Base-by-base conservation (phyloP, 2,797 vertebrate genomes). In the Cynodonichthys magdalenae region DNA sequence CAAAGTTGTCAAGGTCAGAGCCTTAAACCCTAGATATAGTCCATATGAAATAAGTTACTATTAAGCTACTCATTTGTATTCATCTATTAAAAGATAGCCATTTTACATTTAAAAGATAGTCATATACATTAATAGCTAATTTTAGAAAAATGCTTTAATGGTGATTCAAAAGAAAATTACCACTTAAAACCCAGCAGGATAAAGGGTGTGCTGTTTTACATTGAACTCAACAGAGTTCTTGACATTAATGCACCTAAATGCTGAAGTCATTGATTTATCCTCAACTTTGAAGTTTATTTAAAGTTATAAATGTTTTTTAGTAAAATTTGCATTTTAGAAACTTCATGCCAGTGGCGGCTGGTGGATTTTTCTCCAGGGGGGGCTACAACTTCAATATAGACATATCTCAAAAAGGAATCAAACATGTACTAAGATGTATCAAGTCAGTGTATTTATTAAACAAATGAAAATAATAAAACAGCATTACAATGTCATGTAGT, bases 231-330 rank as follows among this genome's bases (percentile, higher is more conserved):
- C 19, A 12, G 6, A 0, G 19, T 41, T 59, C 34, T 53, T 29
- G 28, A 45, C 28, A 4, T 53, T 59, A 49, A 56, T 29, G 46
- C 29, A 15, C 9, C 42, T 42, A 53, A 4, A 6, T 28, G 44
- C 49, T 58, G 36, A 36, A 66, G n/a, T 36, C 48, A 36, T 0
- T 20, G 63, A 1, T 27, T 27, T 5, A 19, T 44, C 45, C 56
- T 66, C 29, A 50, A 24, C 24, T 36, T 63, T 52, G 34, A 53
- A 67, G 46, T 3, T n/a, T 18, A n/a, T 42, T 56, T 53, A 15
- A 10, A 53, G 39, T 53, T 52, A 6, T 53, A 57, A n/a, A n/a
- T 34, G 14, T 47, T 56, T 2, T 54, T 55, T 5, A 7, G 20
- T 31, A 41, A 31, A 17, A 15, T 41, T 55, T 41, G 36, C 11